Base-by-base conservation (phyloP, 23 tunicate genomes). In the Ciona savignyi region DNA sequence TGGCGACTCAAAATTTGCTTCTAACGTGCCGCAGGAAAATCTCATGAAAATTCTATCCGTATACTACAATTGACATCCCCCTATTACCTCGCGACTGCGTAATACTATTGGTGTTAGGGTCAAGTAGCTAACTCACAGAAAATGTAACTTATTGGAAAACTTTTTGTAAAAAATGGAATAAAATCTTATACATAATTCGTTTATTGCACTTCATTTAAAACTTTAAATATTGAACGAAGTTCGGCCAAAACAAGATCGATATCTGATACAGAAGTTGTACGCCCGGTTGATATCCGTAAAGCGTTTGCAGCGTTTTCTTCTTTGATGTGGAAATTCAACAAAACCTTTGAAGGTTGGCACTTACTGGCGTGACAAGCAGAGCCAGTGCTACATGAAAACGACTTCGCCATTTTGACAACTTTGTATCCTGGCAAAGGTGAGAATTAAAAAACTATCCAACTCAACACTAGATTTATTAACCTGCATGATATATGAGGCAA, bases 331-430 rank as follows among this genome's bases (percentile, higher is more conserved):
- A 90, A 90, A 29, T 66, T 63, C 33, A 75, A 48, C 15, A 90
- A 61, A 19, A 84, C 60, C 66, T 90, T 73, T 27, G 97, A 90
- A 20, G 97, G 97, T 65, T 83, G 56, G 34, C 90, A 84, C 27
- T 78, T 71, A 30, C 76, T 77, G 1, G 99, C 74, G 62, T 95
- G 99, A 68, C 99, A 95, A 21, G 99, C 95, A 4, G 95, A 84
- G 2, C 99, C 99, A 24, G 99, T 95, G 70, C 97, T 90, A 70
- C 97, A 90, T 34, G 56, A 49, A 65, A 90, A 90, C 6, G 67
- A 65, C 27, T 51, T 74, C 35, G 83, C 74, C n/a, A 51, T 74
- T 66, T 90, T 60, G 32, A 90, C 24, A 19, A 90, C 32, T 62
- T 83, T 84, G 35, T 78, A 90, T 0, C 97, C 97, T 90, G 51